These are phyloP conservation scores for Nemopilema nomurai DNA, from an alignment of 30 jellyfish, hydroid and myxozoan species.

Conservation along the genomic window DNA sequence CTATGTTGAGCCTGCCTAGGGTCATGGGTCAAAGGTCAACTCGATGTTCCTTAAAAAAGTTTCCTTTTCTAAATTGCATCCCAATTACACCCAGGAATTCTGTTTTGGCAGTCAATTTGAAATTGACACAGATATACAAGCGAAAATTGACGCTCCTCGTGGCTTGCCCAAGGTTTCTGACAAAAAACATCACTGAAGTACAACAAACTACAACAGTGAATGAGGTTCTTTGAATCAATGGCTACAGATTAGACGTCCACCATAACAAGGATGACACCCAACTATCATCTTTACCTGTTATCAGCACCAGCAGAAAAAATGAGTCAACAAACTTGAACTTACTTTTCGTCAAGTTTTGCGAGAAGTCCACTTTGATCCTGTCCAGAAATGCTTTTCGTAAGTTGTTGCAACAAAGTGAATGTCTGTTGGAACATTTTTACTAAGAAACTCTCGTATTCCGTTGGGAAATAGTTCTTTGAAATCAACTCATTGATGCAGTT, in stretches of 20 bases:
- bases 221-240: too few species aligned
- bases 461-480: constrained; percentile 88
- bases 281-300: neutral
- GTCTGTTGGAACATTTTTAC: constrained; percentile 91
- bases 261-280: too few species aligned
- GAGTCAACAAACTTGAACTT: neutral
- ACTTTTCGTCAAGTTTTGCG: constrained; percentile 73
- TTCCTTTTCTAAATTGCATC: too few species aligned
- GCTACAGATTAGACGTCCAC: too few species aligned
- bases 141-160: neutral
- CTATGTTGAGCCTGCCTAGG: neutral
- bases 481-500: constrained; percentile 85
- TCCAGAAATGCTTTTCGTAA: constrained; percentile 62
- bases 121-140: neutral
- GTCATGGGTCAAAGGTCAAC: too few species aligned
- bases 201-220: too few species aligned
- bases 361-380: constrained; percentile 56
- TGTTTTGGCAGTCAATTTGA: too few species aligned
- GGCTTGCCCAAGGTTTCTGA: too few species aligned
- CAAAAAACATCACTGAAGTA: too few species aligned
- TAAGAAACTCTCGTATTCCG: constrained; percentile 85
- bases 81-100: too few species aligned
- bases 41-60: too few species aligned
- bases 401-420: constrained; percentile 65
- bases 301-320: neutral